Conservation (phyloP, 1,140 invertebrate species). For the Rhopalosiphum maidis region DNA sequence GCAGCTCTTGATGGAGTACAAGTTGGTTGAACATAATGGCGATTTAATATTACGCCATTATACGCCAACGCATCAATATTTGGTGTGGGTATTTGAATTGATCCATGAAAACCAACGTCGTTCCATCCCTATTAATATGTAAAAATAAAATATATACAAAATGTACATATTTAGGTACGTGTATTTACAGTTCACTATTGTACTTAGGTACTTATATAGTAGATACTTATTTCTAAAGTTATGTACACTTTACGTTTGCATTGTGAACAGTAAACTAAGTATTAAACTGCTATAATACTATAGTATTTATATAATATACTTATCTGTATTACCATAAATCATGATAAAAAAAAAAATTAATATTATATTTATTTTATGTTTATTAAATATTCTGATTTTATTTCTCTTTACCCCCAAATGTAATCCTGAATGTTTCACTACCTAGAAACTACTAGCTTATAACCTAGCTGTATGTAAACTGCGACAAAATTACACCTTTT, state of each 20-base stretch:
- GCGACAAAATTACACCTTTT: too few species aligned
- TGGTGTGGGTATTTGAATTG: constrained; percentile 72
- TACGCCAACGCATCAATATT: constrained; percentile 73
- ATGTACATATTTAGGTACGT: background rate
- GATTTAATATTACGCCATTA: constrained; percentile 69
- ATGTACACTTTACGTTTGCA: background rate
- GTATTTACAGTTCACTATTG: background rate
- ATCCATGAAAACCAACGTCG: constrained; percentile 76
- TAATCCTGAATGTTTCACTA: background rate
- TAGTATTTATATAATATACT: too few species aligned
- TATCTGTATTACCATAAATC: background rate
- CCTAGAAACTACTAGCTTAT: too few species aligned
- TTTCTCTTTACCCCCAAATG: background rate
- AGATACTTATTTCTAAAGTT: background rate
- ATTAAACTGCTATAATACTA: background rate
- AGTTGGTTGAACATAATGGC: constrained; percentile 69
- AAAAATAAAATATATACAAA: background rate
- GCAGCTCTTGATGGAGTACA: constrained; percentile 71
- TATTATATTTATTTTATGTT: too few species aligned
- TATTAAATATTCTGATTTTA: background rate
- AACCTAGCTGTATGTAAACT: too few species aligned
- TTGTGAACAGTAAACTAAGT: background rate
- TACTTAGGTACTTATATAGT: background rate
- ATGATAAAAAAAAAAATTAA: background rate
- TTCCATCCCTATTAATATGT: constrained; percentile 70